Percentiles rank a stretch among this genome's conserved stretches.
These are phyloP conservation scores for Pammene aurita DNA, from an alignment of 2,888 invertebrate genomes.

Conservation along the genomic window DNA sequence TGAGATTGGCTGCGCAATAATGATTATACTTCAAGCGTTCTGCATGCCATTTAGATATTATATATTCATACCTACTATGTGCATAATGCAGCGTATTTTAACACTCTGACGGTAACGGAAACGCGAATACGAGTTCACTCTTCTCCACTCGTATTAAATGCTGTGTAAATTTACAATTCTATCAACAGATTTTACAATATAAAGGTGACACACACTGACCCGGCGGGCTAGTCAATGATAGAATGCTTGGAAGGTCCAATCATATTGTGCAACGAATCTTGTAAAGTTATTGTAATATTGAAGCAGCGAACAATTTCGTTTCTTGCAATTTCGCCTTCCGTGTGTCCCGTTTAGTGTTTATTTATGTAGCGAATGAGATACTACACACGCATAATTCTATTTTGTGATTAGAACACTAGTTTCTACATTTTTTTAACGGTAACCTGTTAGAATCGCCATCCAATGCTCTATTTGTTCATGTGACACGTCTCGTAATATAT, in stretches of 20 bases:
- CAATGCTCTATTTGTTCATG: conserved; percentile 19
- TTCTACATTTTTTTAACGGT: conserved; percentile 35
- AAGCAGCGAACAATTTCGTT: conserved; percentile 80
- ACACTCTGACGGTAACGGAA: conserved; percentile 79
- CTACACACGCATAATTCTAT: conserved; percentile 72
- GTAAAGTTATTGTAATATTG: conserved; percentile 83
- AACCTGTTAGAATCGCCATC: conserved; percentile 30
- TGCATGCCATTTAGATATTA: conserved; percentile 83
- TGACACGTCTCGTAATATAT: conserved; percentile 26
- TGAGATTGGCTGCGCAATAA: conserved; percentile 84
- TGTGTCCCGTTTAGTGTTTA: conserved; percentile 76
- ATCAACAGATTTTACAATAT: conserved; percentile 68
- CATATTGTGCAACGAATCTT: conserved; percentile 84
- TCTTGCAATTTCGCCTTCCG: conserved; percentile 77
- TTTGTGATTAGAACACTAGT: conserved; percentile 39
- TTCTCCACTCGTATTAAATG: conserved; percentile 57
- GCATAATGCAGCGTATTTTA: conserved; percentile 81
- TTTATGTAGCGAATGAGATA: conserved; percentile 74
- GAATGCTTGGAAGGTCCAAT: conserved; percentile 82
- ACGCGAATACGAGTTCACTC: conserved; percentile 69
- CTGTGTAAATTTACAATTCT: conserved; percentile 53
- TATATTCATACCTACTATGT: conserved; percentile 82
- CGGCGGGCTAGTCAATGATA: conserved; percentile 73
- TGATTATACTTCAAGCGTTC: conserved; percentile 84
- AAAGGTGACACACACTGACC: conserved; percentile 77